Conservation (phyloP, 1,140 invertebrate genomes). For the Lucilia cuprina region DNA sequence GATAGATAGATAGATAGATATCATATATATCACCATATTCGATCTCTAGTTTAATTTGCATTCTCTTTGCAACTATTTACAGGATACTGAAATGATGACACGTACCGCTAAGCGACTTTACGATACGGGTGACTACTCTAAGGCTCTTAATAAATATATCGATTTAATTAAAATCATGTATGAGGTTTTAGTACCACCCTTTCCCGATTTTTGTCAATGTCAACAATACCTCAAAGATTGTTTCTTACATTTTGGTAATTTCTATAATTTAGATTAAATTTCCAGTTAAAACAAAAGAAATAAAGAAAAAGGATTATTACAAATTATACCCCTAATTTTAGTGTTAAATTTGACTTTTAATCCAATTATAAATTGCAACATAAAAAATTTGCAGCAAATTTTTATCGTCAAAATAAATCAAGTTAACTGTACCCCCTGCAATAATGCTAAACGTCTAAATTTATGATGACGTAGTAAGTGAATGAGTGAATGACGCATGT, state of each 20-base stretch:
- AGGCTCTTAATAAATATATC: slow-evolving; percentile 74
- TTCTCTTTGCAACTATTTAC: slow-evolving; percentile 42
- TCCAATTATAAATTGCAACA: neutral
- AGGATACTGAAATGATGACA: slow-evolving; percentile 78
- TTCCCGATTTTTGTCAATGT: slow-evolving; percentile 81
- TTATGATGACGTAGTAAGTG: too few species aligned
- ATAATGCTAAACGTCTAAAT: neutral
- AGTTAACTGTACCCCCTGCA: neutral
- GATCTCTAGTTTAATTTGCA: too few species aligned
- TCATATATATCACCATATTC: too few species aligned
- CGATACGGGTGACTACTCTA: slow-evolving; percentile 69
- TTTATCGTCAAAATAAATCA: neutral
- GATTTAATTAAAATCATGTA: slow-evolving; percentile 76
- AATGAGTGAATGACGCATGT: too few species aligned
- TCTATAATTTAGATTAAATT: slow-evolving; percentile 52
- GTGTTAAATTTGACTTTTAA: neutral
- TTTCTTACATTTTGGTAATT: slow-evolving; percentile 73
- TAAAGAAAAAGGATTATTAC: neutral
- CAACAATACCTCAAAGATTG: slow-evolving; percentile 82
- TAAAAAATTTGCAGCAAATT: neutral
- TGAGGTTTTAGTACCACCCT: slow-evolving; percentile 75
- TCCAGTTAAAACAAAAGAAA: neutral
- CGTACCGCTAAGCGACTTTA: slow-evolving; percentile 71
- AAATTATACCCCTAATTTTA: neutral
- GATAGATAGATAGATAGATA: too few species aligned